Evolutionary conservation across 2,888 invertebrate species (phyloP), one percentile per base, ranked within the genome.

Genomic region (Cosmorhoe ocellata): DNA sequence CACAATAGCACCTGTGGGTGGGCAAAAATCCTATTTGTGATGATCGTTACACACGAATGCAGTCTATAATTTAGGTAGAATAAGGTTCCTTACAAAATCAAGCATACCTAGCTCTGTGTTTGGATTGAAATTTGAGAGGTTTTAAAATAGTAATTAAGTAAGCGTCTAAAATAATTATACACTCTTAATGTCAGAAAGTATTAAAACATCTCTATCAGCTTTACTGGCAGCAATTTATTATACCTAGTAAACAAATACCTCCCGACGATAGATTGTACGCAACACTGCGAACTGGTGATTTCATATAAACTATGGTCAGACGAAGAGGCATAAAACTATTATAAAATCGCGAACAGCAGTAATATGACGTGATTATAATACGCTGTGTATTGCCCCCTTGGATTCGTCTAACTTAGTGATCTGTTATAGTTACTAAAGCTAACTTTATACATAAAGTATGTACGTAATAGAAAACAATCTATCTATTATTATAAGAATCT

Each of bases 191-290:
- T 26, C 6, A 42, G 38, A 41, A 40, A 58, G 36, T 43, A 45
- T 41, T 22, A 42, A 48, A 51, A 37, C 32, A 43, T 45, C 41
- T 41, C 37, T 44, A 27, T 18, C 18, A 18, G 51, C 36, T 47
- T 28, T 37, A 32, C 30, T 56, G 48, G 46, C 48, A 46, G 47
- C 52, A 50, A 51, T 63, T 59, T 56, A 57, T 55, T 59, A 63
- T 67, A 74, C 3, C 4, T 3, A 75, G 24, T 66, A 71, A 64
- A 66, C 64, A 47, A 48, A 61, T 68, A 66, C 67, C 69, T 56
- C 22, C 36, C 54, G 69, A 66, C 69, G 74, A 77, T 71, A 67
- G 73, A 75, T 71, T 65, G 68, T 72, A 73, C 57, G 68, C 76
- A 76, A 68, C 63, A 62, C 62, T 43, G 39, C 52, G 36, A 51